Conservation (phyloP, 2,888 invertebrate genomes). For the Gerris lacustris region DNA sequence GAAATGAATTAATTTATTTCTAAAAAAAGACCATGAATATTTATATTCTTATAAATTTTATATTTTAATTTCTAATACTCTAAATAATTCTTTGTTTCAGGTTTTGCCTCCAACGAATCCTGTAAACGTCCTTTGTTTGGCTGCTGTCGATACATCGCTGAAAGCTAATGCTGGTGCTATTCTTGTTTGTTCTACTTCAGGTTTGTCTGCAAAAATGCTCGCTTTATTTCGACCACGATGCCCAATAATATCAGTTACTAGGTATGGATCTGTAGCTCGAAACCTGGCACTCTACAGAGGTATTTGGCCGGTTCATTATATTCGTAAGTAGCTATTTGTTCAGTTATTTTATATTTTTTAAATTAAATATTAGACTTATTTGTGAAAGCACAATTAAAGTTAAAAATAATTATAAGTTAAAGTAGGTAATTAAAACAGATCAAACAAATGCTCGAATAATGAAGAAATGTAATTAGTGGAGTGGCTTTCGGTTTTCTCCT, state of each 20-base stretch:
- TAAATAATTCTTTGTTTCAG: constrained; percentile 32
- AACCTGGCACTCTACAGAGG: constrained; percentile 56
- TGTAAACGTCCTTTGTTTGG: constrained; percentile 55
- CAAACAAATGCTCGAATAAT: too few species aligned
- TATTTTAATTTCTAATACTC: too few species aligned
- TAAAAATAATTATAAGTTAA: too few species aligned
- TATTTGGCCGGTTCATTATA: constrained; percentile 51
- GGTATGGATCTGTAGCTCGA: constrained; percentile 53
- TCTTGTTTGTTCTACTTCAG: constrained; percentile 63
- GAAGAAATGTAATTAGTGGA: too few species aligned
- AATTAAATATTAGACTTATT: too few species aligned
- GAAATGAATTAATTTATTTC: too few species aligned
- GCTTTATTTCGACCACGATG: constrained; percentile 57
- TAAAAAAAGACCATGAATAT: too few species aligned
- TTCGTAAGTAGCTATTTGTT: constrained; percentile 39
- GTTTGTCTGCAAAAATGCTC: constrained; percentile 55
- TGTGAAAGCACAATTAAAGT: too few species aligned
- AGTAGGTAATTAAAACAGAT: too few species aligned
- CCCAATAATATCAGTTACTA: constrained; percentile 61
- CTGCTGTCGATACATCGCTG: constrained; percentile 61
- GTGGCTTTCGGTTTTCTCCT: too few species aligned
- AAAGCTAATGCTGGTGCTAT: constrained; percentile 58
- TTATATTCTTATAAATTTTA: too few species aligned
- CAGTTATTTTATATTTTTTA: background rate
- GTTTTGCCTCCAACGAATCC: constrained; percentile 47